These are phyloP conservation scores for Hafferia zeledoni DNA, from an alignment of 2,797 vertebrate genomes.

Conservation along the genomic window DNA sequence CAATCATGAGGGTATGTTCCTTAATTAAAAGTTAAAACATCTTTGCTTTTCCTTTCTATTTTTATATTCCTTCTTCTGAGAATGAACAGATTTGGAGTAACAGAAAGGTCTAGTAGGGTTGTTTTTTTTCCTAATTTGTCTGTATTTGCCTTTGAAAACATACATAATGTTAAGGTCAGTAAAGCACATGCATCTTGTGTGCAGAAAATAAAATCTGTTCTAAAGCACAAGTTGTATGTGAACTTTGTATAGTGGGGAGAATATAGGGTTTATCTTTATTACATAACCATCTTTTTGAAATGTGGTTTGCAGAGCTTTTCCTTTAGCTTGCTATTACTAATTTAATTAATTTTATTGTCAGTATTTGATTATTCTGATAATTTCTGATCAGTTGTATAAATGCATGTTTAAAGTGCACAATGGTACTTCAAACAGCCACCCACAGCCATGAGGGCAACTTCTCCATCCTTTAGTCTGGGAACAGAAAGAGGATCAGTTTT, in stretches of 20 bases:
- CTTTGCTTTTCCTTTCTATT: background rate
- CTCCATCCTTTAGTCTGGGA: background rate
- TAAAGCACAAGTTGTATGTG: background rate
- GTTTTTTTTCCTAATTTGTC: background rate
- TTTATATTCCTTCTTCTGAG: background rate
- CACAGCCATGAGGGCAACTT: background rate
- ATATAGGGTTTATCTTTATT: background rate
- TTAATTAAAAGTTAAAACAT: background rate
- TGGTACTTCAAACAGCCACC: background rate
- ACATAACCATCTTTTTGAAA: background rate
- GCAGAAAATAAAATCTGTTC: constrained; percentile 49
- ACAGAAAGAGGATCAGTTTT: background rate
- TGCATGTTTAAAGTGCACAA: background rate
- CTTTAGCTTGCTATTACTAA: background rate
- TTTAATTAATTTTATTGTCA: background rate
- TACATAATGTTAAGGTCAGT: background rate
- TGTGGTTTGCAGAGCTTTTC: background rate
- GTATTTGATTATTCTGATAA: background rate
- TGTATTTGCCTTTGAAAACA: constrained; percentile 26
- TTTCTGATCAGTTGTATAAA: background rate
- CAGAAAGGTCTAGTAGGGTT: background rate
- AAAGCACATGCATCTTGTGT: constrained; percentile 10
- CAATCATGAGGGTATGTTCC: background rate
- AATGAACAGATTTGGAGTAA: background rate
- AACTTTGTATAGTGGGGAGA: background rate